Evolutionary conservation across 92 coral and sea anemone species (phyloP).

Genomic region (Palythoa heliodiscus): DNA sequence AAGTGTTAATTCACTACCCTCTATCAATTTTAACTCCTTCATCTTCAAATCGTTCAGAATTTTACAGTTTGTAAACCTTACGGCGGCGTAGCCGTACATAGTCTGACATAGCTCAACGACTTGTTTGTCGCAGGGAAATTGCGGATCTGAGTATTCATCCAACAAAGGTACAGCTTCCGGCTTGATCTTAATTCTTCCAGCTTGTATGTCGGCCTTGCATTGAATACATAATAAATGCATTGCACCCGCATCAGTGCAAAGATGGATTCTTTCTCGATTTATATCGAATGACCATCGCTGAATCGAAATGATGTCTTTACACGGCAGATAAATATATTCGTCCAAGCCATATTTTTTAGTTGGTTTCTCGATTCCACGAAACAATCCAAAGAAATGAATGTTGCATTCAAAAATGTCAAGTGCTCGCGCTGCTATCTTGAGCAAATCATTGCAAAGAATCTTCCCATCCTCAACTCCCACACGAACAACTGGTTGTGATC

Average conservation of each 20-base stretch:
- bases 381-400: constrained; percentile 75
- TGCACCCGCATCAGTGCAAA: constrained; percentile 84
- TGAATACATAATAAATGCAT: constrained; percentile 70
- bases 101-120: constrained; percentile 82
- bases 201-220: constrained; percentile 70
- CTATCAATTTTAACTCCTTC: constrained; percentile 66
- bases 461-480: constrained; percentile 75
- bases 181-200: constrained; percentile 74
- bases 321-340: constrained; percentile 78
- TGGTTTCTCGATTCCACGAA: constrained; percentile 83
- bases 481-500: constrained; percentile 79
- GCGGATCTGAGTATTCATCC: constrained; percentile 71
- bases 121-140: constrained; percentile 83
- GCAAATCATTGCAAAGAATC: constrained; percentile 73
- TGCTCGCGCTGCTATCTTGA: constrained; percentile 68
- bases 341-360: constrained; percentile 76
- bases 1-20: constrained; percentile 67
- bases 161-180: constrained; percentile 70
- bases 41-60: constrained; percentile 76
- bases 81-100: constrained; percentile 73
- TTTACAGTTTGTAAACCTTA: constrained; percentile 64
- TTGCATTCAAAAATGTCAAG: constrained; percentile 67
- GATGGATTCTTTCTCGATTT: constrained; percentile 70
- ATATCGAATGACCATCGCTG: constrained; percentile 95
- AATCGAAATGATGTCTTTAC: constrained; percentile 74